Conservation (phyloP, 1,140 invertebrate species). For the Bombus balteatus region DNA sequence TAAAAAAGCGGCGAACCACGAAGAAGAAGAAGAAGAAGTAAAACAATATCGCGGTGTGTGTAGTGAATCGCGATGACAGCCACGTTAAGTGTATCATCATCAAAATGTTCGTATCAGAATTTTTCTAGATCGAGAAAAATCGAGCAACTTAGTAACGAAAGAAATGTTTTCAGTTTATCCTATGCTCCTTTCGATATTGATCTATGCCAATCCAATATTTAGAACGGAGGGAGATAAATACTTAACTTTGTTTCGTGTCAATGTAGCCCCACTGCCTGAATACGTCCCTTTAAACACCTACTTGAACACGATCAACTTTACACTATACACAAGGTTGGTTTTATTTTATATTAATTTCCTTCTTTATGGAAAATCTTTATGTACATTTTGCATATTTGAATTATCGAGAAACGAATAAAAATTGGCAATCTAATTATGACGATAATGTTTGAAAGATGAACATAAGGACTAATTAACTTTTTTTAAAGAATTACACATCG, state of each 20-base stretch:
- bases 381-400: neutral
- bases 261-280: too few relatives aligned
- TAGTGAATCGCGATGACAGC: neutral
- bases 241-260: rapidly evolving
- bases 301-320: rapidly evolving
- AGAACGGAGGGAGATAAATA: neutral
- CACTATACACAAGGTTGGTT: slow-evolving; percentile 49
- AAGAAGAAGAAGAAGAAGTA: too few relatives aligned
- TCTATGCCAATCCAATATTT: neutral
- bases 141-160: neutral
- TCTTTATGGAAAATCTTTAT: neutral
- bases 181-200: neutral
- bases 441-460: too few relatives aligned
- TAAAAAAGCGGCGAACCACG: neutral
- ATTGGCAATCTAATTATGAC: too few relatives aligned
- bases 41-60: neutral
- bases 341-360: neutral
- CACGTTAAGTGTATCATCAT: neutral
- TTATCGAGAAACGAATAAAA: too few relatives aligned
- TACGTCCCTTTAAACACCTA: rapidly evolving
- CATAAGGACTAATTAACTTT: too few relatives aligned
- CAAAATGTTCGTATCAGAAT: neutral
- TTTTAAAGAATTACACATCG: too few relatives aligned
- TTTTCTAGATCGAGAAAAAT: neutral
- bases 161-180: slow-evolving; percentile 39